phyloP scores from a whole-genome alignment of 35 echinoderm and acorn worm species.

The Strongylocentrotus purpuratus region DNA sequence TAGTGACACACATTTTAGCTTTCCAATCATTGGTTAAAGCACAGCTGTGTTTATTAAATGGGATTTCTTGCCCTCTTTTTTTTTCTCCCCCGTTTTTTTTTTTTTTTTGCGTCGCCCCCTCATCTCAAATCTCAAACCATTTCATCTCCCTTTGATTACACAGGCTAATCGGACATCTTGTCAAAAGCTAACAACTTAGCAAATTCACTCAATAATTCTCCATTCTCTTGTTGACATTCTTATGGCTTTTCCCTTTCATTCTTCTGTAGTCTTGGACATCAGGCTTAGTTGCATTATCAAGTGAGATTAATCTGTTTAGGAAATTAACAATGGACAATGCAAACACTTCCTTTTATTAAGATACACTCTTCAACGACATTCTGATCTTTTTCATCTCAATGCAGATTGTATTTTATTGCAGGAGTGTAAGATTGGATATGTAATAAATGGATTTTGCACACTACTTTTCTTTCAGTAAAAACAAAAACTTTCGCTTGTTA shows the following conservation, averaged over 20 bases:
- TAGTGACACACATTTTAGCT: slow-evolving; percentile 44
- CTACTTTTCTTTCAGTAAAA: too few relatives aligned
- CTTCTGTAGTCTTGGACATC: background rate
- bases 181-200: slow-evolving; percentile 48
- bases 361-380: background rate
- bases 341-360: background rate
- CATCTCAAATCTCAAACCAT: slow-evolving; percentile 31
- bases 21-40: slow-evolving; percentile 49
- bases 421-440: background rate
- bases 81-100: background rate
- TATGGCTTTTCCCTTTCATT: background rate
- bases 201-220: slow-evolving; percentile 46
- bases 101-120: background rate
- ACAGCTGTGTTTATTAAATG: slow-evolving; percentile 53
- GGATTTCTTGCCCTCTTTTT: slow-evolving; percentile 32
- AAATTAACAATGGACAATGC: background rate
- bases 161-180: slow-evolving; percentile 35
- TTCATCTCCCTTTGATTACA: slow-evolving; percentile 35
- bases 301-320: background rate
- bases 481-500: too few relatives aligned
- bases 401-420: background rate
- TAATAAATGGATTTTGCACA: too few relatives aligned
- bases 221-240: slow-evolving; percentile 36
- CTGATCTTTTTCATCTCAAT: background rate
- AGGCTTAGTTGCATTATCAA: background rate